These are phyloP conservation scores for Otocyon megalotis DNA, from an alignment of 2,113 vertebrate genomes.

Conservation along the genomic window DNA sequence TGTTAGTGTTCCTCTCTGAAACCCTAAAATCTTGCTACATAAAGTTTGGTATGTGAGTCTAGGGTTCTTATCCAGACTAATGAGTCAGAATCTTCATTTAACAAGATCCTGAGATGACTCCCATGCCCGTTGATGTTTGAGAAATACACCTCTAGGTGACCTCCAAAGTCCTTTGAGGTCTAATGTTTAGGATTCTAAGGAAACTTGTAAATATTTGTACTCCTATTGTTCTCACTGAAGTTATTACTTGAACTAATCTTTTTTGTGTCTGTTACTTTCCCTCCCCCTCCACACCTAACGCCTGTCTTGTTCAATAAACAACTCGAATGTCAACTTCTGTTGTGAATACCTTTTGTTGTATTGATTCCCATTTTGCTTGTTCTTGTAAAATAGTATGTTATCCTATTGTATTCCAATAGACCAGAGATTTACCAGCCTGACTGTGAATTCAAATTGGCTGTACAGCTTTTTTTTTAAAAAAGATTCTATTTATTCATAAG, in stretches of 20 bases:
- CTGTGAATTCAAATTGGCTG: neutral
- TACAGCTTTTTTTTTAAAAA: neutral
- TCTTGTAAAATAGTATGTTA: neutral
- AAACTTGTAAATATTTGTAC: conserved; percentile 10
- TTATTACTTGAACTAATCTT: neutral
- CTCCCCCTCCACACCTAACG: neutral
- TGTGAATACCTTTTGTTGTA: neutral
- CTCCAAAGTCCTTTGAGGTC: neutral
- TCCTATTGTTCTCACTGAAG: conserved; percentile 25
- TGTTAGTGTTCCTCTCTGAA: neutral
- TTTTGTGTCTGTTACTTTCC: neutral
- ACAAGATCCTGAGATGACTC: neutral
- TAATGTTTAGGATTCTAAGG: neutral
- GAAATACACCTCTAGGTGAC: neutral
- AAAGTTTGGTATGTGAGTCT: neutral
- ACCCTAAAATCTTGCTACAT: neutral
- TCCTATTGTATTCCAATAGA: neutral
- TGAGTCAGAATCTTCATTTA: neutral
- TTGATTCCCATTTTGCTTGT: conserved; percentile 38
- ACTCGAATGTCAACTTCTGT: neutral
- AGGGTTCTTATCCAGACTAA: neutral
- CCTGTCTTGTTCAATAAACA: neutral
- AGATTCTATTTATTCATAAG: too few relatives aligned
- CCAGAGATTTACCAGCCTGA: neutral
- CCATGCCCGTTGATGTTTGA: neutral